Percentiles rank a stretch among this genome's conserved stretches.
phyloP scores from a whole-genome alignment of 2,888 invertebrate species.

The Hecatera dysodea region DNA sequence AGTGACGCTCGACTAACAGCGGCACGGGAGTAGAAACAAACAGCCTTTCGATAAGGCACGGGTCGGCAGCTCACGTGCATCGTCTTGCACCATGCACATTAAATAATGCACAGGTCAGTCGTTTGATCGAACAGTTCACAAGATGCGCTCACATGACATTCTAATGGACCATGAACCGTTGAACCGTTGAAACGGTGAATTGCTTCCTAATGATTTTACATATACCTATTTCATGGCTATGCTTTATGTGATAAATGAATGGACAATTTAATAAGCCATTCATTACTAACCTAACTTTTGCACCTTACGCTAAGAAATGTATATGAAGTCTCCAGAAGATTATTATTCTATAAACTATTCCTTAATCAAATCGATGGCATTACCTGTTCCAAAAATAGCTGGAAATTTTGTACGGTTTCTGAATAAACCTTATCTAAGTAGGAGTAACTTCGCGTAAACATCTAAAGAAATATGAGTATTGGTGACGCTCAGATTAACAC shows the following conservation, averaged over 20 bases:
- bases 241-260: constrained; percentile 1
- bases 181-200: constrained; percentile 53
- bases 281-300: background rate
- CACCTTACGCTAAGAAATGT: background rate
- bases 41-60: constrained; percentile 80
- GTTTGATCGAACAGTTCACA: constrained; percentile 75
- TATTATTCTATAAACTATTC: constrained; percentile 4
- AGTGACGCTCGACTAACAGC: constrained; percentile 82
- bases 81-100: constrained; percentile 70
- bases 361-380: constrained; percentile 1
- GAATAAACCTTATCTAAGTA: constrained; percentile 11
- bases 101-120: constrained; percentile 77
- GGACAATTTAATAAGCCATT: background rate
- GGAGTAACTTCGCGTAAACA: constrained; percentile 21
- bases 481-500: constrained; percentile 46
- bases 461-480: constrained; percentile 41
- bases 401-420: constrained; percentile 5
- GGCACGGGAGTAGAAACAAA: constrained; percentile 74
- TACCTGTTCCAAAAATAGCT: constrained; percentile 8
- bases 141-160: constrained; percentile 75
- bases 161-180: constrained; percentile 61
- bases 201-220: constrained; percentile 48
- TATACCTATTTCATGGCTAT: constrained; percentile 14
- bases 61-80: constrained; percentile 84
- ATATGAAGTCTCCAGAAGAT: background rate